Conservation (phyloP, 2,888 invertebrate species). For the Syrista parreyssii region DNA sequence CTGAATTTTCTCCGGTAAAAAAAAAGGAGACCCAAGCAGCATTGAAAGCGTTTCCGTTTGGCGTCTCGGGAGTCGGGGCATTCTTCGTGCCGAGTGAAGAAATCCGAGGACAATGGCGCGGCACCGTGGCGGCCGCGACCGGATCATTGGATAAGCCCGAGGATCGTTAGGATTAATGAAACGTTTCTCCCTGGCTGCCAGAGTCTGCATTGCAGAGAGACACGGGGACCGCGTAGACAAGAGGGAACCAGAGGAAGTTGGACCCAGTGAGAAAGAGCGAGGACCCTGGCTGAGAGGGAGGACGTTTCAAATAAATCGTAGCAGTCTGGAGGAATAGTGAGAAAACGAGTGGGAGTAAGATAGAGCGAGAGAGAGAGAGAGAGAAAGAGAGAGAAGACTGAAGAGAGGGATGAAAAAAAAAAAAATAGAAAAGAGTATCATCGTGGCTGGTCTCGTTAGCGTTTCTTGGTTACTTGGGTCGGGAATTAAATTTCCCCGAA, state of each 20-base stretch:
- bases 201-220: slow-evolving; percentile 26
- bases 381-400: slow-evolving; percentile 4
- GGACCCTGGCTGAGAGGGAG: not conserved
- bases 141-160: slow-evolving; percentile 23
- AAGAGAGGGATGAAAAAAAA: not conserved
- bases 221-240: slow-evolving; percentile 14
- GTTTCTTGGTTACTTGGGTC: slow-evolving; percentile 34
- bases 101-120: slow-evolving; percentile 5
- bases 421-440: not conserved
- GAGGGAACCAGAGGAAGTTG: slow-evolving; percentile 7
- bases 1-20: no score
- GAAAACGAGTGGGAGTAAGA: not conserved
- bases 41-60: no score
- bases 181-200: slow-evolving; percentile 23
- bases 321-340: not conserved
- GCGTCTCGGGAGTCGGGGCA: no score
- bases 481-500: slow-evolving; percentile 19
- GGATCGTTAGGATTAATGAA: slow-evolving; percentile 40
- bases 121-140: slow-evolving; percentile 7
- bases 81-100: not conserved
- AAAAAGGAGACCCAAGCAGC: no score
- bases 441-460: slow-evolving; percentile 33
- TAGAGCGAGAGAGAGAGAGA: slow-evolving; percentile 18
- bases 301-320: not conserved
- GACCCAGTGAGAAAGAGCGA: slow-evolving; percentile 1